Evolutionary conservation across 2,888 invertebrate genomes (phyloP), one percentile per base, ranked within the genome.

Genomic region (Microctonus aethiopoides): DNA sequence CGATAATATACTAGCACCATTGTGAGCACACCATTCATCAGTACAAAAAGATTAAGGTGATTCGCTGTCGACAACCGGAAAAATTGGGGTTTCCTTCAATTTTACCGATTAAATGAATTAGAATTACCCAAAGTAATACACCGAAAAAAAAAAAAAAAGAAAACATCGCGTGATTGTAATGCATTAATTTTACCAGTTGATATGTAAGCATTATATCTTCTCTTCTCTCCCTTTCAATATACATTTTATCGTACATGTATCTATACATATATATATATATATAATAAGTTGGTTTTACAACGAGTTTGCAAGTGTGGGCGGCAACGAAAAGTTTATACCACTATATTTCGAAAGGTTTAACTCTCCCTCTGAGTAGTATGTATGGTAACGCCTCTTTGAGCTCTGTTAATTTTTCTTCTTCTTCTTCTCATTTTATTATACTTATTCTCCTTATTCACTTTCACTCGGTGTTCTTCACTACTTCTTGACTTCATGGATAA

Each of bases 61-160:
- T 46, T 46, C 52, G n/a, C 54, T 16, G 34, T 64, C 64, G 64
- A 64, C 64, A 34, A 52, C 64, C 64, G 64, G 64, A 64, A 64
- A 64, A 54, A 64, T 64, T 52, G 34, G 34, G 34, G 64, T 64
- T 64, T 64, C 54, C 54, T 34, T 34, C 64, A 7, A 64, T 52
- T 64, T 34, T 32, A 41, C 16, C 34, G 52, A 16, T 64, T 64
- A 64, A 64, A 20, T 64, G 64, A 54, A 64, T 64, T 64, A 54
- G 34, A 64, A 34, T 54, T 51, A 20, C 32, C 32, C 20, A 52
- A 34, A 64, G 54, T 64, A 64, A 64, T 41, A 29, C 54, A n/a
- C n/a, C n/a, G n/a, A n/a, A n/a, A n/a, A n/a, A n/a, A n/a, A n/a
- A n/a, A n/a, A n/a, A n/a, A n/a, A n/a, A n/a, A 32, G 54, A 64